Evolutionary conservation across 2,888 invertebrate species (phyloP).

Genomic region (Synergus gifuensis): DNA sequence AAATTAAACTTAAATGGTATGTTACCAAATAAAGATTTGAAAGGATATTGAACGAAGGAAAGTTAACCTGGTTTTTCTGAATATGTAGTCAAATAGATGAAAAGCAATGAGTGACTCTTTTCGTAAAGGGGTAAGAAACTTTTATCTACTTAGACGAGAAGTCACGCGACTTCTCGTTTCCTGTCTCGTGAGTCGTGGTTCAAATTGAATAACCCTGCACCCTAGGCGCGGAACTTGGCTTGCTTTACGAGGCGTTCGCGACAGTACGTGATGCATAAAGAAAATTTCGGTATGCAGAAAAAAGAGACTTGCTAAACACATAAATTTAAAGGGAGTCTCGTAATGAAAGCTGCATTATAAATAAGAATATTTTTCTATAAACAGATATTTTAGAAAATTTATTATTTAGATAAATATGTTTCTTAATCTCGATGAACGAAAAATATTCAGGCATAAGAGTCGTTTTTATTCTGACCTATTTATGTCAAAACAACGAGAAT

Average conservation of each 20-base stretch:
- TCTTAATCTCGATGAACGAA: too few relatives aligned
- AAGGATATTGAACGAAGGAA: too few relatives aligned
- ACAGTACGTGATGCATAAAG: conserved; percentile 29
- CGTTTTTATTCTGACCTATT: neutral
- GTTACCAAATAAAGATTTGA: neutral
- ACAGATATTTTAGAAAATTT: too few relatives aligned
- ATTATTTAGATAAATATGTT: too few relatives aligned
- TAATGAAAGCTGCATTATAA: too few relatives aligned
- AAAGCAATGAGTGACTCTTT: neutral
- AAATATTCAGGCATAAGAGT: neutral
- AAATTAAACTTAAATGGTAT: too few relatives aligned
- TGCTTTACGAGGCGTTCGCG: conserved; percentile 30
- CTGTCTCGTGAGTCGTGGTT: conserved; percentile 24
- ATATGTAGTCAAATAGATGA: neutral
- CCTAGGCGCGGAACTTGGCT: conserved; percentile 11
- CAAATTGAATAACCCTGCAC: conserved; percentile 21
- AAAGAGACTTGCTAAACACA: neutral
- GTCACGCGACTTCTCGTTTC: conserved; percentile 32
- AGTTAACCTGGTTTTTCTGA: neutral
- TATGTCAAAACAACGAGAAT: neutral
- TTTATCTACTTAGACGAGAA: conserved; percentile 25
- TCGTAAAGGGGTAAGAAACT: neutral
- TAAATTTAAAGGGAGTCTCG: too few relatives aligned
- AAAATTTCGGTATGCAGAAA: conserved; percentile 1
- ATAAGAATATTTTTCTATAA: too few relatives aligned